These are phyloP conservation scores for Helogale parvula DNA, from an alignment of 2,113 vertebrate genomes.

Conservation along the genomic window DNA sequence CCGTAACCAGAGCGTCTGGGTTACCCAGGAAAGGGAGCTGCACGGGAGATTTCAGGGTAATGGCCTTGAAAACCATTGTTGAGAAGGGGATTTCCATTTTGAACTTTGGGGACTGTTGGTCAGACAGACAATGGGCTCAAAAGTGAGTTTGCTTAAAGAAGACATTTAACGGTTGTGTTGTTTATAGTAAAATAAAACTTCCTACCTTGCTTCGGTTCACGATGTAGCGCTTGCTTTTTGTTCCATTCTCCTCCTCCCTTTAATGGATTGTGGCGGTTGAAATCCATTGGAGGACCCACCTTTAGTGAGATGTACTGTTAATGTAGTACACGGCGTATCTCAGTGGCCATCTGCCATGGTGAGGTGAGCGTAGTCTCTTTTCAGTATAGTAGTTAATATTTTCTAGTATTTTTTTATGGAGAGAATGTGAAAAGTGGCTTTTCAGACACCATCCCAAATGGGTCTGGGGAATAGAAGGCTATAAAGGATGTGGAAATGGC, in stretches of 20 bases:
- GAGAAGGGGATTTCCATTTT: slow-evolving; percentile 69
- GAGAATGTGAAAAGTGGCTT: slow-evolving; percentile 63
- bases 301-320: slow-evolving; percentile 62
- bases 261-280: slow-evolving; percentile 59
- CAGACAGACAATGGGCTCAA: slow-evolving; percentile 74
- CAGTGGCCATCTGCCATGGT: slow-evolving; percentile 66
- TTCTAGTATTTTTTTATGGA: slow-evolving; percentile 76
- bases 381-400: slow-evolving; percentile 72
- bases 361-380: slow-evolving; percentile 41
- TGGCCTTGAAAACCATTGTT: not conserved
- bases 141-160: slow-evolving; percentile 75
- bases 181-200: slow-evolving; percentile 73
- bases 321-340: slow-evolving; percentile 41
- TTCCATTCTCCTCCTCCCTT: slow-evolving; percentile 57
- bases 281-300: slow-evolving; percentile 58
- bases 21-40: not conserved
- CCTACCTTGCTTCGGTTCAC: slow-evolving; percentile 65
- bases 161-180: slow-evolving; percentile 68
- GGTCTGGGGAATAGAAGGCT: slow-evolving; percentile 68
- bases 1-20: not conserved
- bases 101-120: slow-evolving; percentile 80
- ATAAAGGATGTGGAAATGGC: slow-evolving; percentile 67
- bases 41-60: not conserved
- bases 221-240: slow-evolving; percentile 67
- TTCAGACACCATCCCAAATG: slow-evolving; percentile 73